phyloP scores from a whole-genome alignment of 2,888 invertebrate species.

The Volucella inanis region DNA sequence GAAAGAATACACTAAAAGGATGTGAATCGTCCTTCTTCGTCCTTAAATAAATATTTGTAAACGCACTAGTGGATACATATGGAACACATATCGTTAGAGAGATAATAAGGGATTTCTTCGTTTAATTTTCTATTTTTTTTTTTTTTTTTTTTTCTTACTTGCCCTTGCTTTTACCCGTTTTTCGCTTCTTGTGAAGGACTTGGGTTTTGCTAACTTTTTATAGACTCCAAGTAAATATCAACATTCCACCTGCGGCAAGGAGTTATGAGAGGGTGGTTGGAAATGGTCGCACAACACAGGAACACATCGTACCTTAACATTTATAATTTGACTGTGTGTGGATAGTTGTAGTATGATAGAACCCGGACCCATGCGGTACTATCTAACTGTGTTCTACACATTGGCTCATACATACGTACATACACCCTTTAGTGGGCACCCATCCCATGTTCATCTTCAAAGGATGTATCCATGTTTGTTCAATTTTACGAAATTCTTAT shows the following conservation, averaged over 20 bases:
- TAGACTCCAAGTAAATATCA: slow-evolving; percentile 74
- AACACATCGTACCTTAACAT: slow-evolving; percentile 60
- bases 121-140: slow-evolving; percentile 57
- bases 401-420: neutral
- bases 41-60: slow-evolving; percentile 74
- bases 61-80: slow-evolving; percentile 73
- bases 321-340: slow-evolving; percentile 60
- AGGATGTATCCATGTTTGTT: slow-evolving; percentile 72
- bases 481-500: slow-evolving; percentile 70
- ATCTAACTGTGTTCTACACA: too few species aligned
- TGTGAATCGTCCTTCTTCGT: slow-evolving; percentile 64
- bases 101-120: slow-evolving; percentile 75
- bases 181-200: slow-evolving; percentile 48
- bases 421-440: slow-evolving; percentile 41
- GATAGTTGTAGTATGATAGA: slow-evolving; percentile 51
- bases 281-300: slow-evolving; percentile 47
- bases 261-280: slow-evolving; percentile 57
- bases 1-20: slow-evolving; percentile 44
- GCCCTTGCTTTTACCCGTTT: slow-evolving; percentile 36
- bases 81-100: slow-evolving; percentile 74
- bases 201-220: slow-evolving; percentile 72
- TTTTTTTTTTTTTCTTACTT: slow-evolving; percentile 24
- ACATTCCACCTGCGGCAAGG: slow-evolving; percentile 75
- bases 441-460: slow-evolving; percentile 58
- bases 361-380: too few species aligned